phyloP scores from a whole-genome alignment of 2,888 invertebrate species.

The Caenorhabditis doughertyi region DNA sequence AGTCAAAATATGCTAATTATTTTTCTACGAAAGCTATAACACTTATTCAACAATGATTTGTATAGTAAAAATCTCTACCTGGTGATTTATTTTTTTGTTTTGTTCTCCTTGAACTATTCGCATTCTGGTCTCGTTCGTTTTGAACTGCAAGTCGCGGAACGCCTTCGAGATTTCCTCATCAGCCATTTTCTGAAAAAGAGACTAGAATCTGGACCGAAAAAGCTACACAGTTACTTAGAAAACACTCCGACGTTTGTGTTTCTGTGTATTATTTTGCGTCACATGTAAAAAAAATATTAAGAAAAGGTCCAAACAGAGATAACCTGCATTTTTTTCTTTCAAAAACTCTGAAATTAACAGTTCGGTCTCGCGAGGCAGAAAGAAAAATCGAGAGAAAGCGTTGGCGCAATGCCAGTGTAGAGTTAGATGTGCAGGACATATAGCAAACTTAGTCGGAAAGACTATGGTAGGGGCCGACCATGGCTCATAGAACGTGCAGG shows the following conservation, averaged over 20 bases:
- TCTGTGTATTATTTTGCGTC: no score
- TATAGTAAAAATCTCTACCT: slow-evolving; percentile 39
- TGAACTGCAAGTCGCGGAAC: slow-evolving; percentile 73
- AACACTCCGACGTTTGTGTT: no score
- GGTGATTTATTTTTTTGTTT: slow-evolving; percentile 57
- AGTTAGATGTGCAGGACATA: slow-evolving; percentile 67
- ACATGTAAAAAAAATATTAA: no score
- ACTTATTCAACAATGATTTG: background rate
- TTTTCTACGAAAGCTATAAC: background rate
- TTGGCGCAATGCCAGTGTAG: slow-evolving; percentile 57
- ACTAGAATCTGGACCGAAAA: no score
- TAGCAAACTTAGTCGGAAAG: slow-evolving; percentile 12
- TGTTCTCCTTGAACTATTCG: slow-evolving; percentile 70
- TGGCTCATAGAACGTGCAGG: slow-evolving; percentile 58
- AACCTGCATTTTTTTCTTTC: no score
- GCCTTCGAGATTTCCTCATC: slow-evolving; percentile 74
- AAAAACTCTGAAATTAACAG: no score
- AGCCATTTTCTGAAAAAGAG: slow-evolving; percentile 53
- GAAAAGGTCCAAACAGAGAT: no score
- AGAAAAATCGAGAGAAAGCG: slow-evolving; percentile 37
- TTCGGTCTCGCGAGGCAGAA: background rate
- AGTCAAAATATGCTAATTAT: no score
- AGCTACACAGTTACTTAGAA: no score
- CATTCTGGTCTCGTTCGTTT: slow-evolving; percentile 70
- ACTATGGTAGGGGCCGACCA: slow-evolving; percentile 62